phyloP scores from a whole-genome alignment of 1,140 invertebrate species.

The Matsumurasca onukii region DNA sequence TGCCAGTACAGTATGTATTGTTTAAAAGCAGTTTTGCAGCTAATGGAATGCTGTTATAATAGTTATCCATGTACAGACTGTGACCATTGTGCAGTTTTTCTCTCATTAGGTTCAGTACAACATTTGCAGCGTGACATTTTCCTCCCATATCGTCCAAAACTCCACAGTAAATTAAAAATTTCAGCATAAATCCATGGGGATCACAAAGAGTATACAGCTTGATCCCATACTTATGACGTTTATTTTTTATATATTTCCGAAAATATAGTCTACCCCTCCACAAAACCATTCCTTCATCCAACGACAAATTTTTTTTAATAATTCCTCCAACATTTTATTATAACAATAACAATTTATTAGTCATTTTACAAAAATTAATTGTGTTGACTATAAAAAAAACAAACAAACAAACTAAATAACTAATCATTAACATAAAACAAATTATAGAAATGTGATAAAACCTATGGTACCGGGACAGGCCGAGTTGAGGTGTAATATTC shows the following conservation, averaged over 20 bases:
- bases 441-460: too few species aligned
- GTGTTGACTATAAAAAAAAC: too few species aligned
- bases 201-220: conserved; percentile 40
- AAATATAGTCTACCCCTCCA: conserved; percentile 43
- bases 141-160: conserved; percentile 28
- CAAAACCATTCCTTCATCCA: conserved; percentile 44
- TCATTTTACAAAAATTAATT: too few species aligned
- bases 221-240: too few species aligned
- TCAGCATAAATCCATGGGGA: conserved; percentile 34
- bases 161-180: conserved; percentile 39
- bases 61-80: conserved; percentile 33
- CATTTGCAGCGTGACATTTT: conserved; percentile 31
- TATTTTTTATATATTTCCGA: conserved; percentile 44
- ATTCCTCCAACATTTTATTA: too few species aligned
- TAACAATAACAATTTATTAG: too few species aligned
- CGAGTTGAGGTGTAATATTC: too few species aligned
- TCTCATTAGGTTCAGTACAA: conserved; percentile 30
- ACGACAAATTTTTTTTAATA: conserved; percentile 39
- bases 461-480: too few species aligned
- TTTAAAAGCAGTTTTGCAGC: background rate
- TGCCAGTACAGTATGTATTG: background rate
- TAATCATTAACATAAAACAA: too few species aligned
- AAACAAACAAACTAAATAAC: too few species aligned
- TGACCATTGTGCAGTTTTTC: conserved; percentile 20
- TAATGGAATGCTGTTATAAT: conserved; percentile 28